phyloP scores from a whole-genome alignment of 2,797 vertebrate genomes.

The Pagetopsis macropterus region DNA sequence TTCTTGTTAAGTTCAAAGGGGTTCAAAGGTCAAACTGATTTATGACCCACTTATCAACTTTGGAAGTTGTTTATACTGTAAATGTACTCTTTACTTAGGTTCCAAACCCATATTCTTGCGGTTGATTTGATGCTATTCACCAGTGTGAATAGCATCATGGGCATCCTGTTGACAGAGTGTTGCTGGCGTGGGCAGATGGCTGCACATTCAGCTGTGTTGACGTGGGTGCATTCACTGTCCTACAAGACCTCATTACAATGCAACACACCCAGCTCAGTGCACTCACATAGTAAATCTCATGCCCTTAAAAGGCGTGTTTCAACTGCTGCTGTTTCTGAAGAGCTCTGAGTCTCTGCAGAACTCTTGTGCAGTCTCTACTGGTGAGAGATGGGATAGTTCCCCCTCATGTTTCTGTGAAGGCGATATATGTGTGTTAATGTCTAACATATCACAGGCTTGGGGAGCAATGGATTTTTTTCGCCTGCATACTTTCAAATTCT shows the following conservation, averaged over 20 bases:
- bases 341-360: neutral
- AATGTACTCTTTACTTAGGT: neutral
- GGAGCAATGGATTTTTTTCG: too few species aligned
- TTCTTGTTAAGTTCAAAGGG: neutral
- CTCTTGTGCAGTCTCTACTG: constrained; percentile 66
- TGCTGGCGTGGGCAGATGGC: constrained; percentile 28
- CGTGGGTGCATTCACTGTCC: constrained; percentile 27
- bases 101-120: neutral
- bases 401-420: neutral
- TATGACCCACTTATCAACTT: neutral
- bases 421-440: too few species aligned
- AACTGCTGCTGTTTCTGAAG: constrained; percentile 52
- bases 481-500: too few species aligned
- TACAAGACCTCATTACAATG: constrained; percentile 56
- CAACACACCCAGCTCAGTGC: constrained; percentile 76
- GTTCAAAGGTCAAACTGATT: neutral
- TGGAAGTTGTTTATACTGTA: neutral
- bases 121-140: constrained; percentile 19
- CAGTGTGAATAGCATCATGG: too few species aligned
- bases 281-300: constrained; percentile 68
- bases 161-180: constrained; percentile 49
- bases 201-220: constrained; percentile 19
- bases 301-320: constrained; percentile 85
- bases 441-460: too few species aligned
- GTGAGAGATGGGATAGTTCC: constrained; percentile 10